Conservation (phyloP, 2,113 vertebrate species). For the Fregetta grallaria region DNA sequence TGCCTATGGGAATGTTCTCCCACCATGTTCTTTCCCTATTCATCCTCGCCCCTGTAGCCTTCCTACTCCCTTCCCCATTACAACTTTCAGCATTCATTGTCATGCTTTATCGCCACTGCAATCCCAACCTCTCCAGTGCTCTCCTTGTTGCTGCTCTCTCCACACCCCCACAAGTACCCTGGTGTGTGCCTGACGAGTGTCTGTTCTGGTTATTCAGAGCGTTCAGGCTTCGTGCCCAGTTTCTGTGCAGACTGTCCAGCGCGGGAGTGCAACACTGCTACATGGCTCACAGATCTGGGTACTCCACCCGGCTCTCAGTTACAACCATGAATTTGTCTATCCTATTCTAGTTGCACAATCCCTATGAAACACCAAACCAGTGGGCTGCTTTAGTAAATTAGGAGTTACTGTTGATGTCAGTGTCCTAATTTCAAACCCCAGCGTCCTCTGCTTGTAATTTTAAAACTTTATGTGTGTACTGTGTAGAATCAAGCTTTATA, state of each 20-base stretch:
- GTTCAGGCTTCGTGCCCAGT: neutral
- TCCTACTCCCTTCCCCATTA: neutral
- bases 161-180: neutral
- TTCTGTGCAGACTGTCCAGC: neutral
- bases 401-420: neutral
- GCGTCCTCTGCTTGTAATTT: neutral
- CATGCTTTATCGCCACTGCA: neutral
- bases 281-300: neutral
- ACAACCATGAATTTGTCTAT: neutral
- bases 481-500: neutral
- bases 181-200: accelerated
- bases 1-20: neutral
- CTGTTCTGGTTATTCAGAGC: neutral
- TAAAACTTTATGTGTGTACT: neutral
- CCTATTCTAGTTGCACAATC: neutral
- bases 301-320: neutral
- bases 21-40: neutral
- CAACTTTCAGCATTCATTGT: neutral
- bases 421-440: neutral
- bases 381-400: neutral
- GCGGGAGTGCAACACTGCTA: accelerated
- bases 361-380: neutral
- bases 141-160: neutral
- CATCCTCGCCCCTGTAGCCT: neutral
- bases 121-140: neutral